Base-by-base conservation (phyloP, 2,797 vertebrate genomes). In the Scomberomorus guttatus region DNA sequence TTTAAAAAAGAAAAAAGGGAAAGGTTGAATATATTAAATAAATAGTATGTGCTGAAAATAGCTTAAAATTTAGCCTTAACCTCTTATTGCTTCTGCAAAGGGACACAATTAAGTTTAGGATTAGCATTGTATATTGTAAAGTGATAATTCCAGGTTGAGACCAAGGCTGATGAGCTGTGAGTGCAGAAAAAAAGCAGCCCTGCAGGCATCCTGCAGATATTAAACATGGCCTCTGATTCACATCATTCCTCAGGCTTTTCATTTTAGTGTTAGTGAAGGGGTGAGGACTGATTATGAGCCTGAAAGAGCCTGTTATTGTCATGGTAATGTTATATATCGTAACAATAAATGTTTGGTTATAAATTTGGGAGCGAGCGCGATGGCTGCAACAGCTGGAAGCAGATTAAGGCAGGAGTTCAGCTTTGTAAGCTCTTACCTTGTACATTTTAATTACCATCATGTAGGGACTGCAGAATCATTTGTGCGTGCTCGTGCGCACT, bases 381-480 rank as follows among this genome's bases (percentile, higher is more conserved):
- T 24, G 67, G 34, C 44, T 25, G 12, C 22, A 48, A 55, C 64
- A 73, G 77, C 74, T 75, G 63, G 48, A 63, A 75, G 56, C 56
- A 66, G 61, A 76, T 72, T 50, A 77, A 75, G 46, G 73, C 52
- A 50, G 57, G 63, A 60, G 37, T 73, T 73, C 57, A 59, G 50
- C 54, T 83, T 61, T 51, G 25, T 32, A 62, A 73, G 50, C 68
- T 58, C 42, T 66, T 67, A 77, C 52, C 52, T 75, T 7, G 15
- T 75, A 68, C 20, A 1, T 73, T 74, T 85, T 87, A 84, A 87
- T 83, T 77, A 81, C 46, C 50, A 59, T 68, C 64, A 67, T 66
- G 64, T 51, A 20, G 66, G 70, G 65, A 69, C 55, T 58, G 56
- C 57, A 44, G 63, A 73, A 58, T 58, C 44, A 70, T 48, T 55